Percentiles rank a stretch among this genome's conserved stretches.
These are phyloP conservation scores for Etia nguti DNA, from an alignment of 2,113 vertebrate genomes.

Conservation along the genomic window DNA sequence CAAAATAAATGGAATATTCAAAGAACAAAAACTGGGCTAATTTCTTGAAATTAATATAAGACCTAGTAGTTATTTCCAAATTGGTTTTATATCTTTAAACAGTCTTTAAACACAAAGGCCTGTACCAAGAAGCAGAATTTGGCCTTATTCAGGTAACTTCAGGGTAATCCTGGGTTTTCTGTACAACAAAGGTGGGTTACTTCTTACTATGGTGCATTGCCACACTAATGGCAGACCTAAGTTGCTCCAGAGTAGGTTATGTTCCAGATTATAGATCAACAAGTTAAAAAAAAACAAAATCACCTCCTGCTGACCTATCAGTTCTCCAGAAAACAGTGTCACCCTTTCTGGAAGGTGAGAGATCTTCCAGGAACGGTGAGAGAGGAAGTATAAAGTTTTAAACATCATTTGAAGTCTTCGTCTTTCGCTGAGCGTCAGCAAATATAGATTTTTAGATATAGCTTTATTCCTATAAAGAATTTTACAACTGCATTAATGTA, in stretches of 20 bases:
- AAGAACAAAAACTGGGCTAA: not conserved
- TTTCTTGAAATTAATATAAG: not conserved
- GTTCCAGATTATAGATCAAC: not conserved
- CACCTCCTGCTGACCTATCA: not conserved
- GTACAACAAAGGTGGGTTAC: not conserved
- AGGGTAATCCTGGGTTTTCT: not conserved
- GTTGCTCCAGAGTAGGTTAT: not conserved
- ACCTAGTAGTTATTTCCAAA: not conserved
- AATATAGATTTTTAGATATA: not conserved
- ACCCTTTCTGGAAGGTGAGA: too few relatives aligned
- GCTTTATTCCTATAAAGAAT: not conserved
- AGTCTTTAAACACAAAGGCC: not conserved
- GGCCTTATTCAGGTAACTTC: not conserved
- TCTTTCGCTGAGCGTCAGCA: not conserved
- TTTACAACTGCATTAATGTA: not conserved
- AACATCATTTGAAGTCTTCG: not conserved
- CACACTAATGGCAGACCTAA: accelerated
- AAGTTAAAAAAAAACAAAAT: not conserved
- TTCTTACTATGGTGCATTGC: not conserved
- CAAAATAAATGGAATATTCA: not conserved
- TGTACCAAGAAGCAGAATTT: not conserved
- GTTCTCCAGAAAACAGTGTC: not conserved
- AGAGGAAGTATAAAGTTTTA: not conserved
- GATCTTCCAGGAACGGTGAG: too few relatives aligned
- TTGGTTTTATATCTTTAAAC: not conserved